These are phyloP conservation scores for Lochmaea crataegi DNA, from an alignment of 2,888 invertebrate species.

Conservation along the genomic window DNA sequence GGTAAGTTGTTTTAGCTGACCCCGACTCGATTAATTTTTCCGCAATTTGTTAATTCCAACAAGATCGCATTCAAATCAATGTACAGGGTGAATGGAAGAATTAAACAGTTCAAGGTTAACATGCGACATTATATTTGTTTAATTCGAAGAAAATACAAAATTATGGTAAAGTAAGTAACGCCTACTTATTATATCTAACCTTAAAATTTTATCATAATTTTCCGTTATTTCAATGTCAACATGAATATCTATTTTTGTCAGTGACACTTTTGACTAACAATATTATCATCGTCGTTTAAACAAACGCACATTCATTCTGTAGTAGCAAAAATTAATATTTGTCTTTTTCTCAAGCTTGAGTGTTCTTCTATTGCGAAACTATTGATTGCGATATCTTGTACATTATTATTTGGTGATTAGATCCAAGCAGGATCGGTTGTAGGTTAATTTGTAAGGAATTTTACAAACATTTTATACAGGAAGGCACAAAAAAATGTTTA, in stretches of 20 bases:
- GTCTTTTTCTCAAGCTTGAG: constrained; percentile 30
- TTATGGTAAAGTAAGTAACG: neutral
- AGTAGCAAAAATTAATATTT: constrained; percentile 42
- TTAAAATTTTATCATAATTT: constrained; percentile 12
- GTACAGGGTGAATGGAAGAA: neutral
- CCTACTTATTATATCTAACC: constrained; percentile 10
- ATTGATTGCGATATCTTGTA: constrained; percentile 10
- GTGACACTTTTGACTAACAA: constrained; percentile 29
- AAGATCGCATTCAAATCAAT: neutral
- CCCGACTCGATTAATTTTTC: neutral
- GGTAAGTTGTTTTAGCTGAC: neutral
- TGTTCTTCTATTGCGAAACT: constrained; percentile 28
- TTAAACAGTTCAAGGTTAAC: neutral
- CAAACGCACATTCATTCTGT: constrained; percentile 34
- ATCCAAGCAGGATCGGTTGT: neutral
- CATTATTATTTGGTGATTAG: neutral
- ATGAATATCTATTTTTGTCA: constrained; percentile 34
- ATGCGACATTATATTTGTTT: neutral
- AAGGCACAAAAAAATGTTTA: no score
- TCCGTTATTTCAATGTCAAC: constrained; percentile 20
- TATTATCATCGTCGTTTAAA: constrained; percentile 32
- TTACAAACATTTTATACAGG: no score
- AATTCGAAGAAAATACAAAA: neutral
- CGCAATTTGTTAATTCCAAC: neutral
- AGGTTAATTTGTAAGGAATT: neutral